Evolutionary conservation across 1,140 invertebrate species (phyloP), one percentile per base, ranked within the genome.

Genomic region (Heliothis virescens): DNA sequence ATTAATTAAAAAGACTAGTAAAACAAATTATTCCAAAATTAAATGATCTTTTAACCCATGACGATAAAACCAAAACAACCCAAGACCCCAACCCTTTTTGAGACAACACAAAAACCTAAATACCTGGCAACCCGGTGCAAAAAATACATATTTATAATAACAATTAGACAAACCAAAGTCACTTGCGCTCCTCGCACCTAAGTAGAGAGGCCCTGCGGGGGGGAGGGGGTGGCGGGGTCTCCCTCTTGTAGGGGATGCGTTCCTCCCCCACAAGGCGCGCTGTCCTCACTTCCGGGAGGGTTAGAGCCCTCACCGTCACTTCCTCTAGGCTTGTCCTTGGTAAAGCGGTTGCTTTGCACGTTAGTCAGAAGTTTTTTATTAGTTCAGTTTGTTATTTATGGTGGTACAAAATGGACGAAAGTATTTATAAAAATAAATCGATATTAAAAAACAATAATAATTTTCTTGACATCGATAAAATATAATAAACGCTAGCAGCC

Each of bases 271-370:
- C 83, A 57, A 92, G 81, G 15, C 73, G 75, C 7, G 91, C 91
- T 9, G 82, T 91, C 34, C 90, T 83, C 26, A 92, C 91, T 73
- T 90, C 85, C 3, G 92, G 91, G 80, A 92, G 89, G 74, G 83
- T 86, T 74, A 91, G 82, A 65, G 89, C 82, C 79, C 82, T 85
- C 79, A 92, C 91, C 52, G 88, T 87, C 13, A 91, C 89, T 77
- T 89, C 90, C 67, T 91, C 91, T 82, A 89, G 85, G 89, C 90
- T 91, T 81, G 85, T 85, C 82, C 88, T 90, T 86, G 73, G 21
- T 84, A 85, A 85, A 85, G 86, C 87, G 79, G 84, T 86, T n/a
- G 87, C 82, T 91, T 93, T 94, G 92, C 92, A 87, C 60, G 87
- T 86, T 87, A 84, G 26, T 57, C 62, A 81, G 79, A 84, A 85